phyloP scores from a whole-genome alignment of 2,113 vertebrate genomes.

The Diadophis punctatus region DNA sequence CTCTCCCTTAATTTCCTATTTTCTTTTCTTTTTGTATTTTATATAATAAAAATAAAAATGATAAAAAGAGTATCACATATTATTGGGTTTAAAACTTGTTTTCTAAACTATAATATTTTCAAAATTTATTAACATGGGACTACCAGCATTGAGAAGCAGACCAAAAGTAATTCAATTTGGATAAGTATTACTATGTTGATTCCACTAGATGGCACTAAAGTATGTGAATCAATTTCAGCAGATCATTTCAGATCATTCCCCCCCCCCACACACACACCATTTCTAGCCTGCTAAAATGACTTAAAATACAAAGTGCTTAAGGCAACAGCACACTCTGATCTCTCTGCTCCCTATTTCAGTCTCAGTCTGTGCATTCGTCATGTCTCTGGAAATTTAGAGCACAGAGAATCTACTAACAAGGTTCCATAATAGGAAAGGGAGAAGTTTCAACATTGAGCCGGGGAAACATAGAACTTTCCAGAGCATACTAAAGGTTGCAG shows the following conservation, averaged over 20 bases:
- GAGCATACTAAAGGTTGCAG: background rate
- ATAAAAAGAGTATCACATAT: background rate
- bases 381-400: background rate
- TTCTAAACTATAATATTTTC: background rate
- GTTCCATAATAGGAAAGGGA: background rate
- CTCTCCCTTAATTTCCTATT: no score
- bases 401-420: background rate
- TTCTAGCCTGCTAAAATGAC: background rate
- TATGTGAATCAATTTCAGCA: background rate
- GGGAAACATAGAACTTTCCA: background rate
- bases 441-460: background rate
- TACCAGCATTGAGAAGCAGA: background rate
- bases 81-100: background rate
- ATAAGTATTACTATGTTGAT: background rate
- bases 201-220: slow-evolving; percentile 29
- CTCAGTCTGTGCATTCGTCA: background rate
- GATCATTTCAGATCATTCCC: background rate
- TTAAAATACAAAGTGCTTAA: background rate
- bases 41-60: no score
- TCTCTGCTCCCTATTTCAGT: background rate
- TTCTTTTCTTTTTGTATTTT: no score
- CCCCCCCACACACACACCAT: background rate
- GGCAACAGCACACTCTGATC: background rate
- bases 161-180: background rate
- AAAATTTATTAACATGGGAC: background rate